Conservation (phyloP, 1,140 invertebrate species). For the Drosophila setifemur region DNA sequence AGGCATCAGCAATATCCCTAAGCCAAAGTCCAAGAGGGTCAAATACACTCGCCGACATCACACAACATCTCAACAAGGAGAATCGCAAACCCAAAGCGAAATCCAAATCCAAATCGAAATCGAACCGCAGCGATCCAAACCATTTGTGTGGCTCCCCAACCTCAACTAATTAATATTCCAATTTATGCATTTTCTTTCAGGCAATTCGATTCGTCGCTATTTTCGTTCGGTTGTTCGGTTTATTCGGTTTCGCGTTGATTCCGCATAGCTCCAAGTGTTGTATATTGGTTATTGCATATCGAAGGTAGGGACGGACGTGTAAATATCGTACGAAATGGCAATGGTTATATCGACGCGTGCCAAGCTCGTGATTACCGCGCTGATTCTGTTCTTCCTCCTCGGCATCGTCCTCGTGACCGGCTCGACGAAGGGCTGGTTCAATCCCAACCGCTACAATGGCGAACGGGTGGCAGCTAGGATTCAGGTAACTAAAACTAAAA, state of each 20-base stretch:
- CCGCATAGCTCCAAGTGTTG: slow-evolving; percentile 34
- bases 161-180: slow-evolving; percentile 49
- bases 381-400: slow-evolving; percentile 83
- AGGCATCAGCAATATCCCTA: slow-evolving; percentile 43
- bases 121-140: slow-evolving; percentile 35
- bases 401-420: slow-evolving; percentile 84
- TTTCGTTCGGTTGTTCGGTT: slow-evolving; percentile 14
- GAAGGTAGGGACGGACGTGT: slow-evolving; percentile 11
- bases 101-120: slow-evolving; percentile 14
- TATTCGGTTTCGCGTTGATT: slow-evolving; percentile 29
- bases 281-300: not conserved
- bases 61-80: too few species aligned
- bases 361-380: slow-evolving; percentile 84
- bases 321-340: slow-evolving; percentile 83
- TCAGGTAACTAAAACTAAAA: slow-evolving; percentile 69
- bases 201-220: slow-evolving; percentile 53
- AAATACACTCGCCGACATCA: slow-evolving; percentile 51
- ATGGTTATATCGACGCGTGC: slow-evolving; percentile 85
- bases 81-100: slow-evolving; percentile 20
- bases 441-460: slow-evolving; percentile 79
- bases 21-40: slow-evolving; percentile 53
- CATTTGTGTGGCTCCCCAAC: slow-evolving; percentile 51
- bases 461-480: slow-evolving; percentile 82
- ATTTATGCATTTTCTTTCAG: slow-evolving; percentile 59
- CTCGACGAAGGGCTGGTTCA: slow-evolving; percentile 84